phyloP scores from a whole-genome alignment of 2,113 vertebrate genomes.

The Misgurnus anguillicaudatus region DNA sequence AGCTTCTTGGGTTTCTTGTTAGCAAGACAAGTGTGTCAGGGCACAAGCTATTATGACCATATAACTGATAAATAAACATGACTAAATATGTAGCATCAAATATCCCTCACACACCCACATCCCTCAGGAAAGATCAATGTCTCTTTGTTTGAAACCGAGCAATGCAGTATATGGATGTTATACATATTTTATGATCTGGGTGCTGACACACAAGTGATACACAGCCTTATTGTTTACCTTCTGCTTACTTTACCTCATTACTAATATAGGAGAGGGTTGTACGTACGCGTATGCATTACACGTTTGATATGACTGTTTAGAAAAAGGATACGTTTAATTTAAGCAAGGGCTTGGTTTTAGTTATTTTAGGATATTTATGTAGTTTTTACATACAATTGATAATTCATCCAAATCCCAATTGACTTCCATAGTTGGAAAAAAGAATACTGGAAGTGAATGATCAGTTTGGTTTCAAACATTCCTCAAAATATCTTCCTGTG shows the following conservation, averaged over 20 bases:
- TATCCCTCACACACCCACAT: slow-evolving; percentile 1
- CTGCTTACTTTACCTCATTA: not conserved
- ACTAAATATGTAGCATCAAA: not conserved
- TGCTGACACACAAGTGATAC: not conserved
- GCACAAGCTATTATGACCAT: not conserved
- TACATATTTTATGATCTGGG: slow-evolving; percentile 41
- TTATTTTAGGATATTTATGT: too few species aligned
- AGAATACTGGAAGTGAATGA: too few species aligned
- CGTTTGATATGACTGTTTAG: too few species aligned
- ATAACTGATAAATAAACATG: not conserved
- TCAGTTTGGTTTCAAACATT: too few species aligned
- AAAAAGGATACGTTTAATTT: too few species aligned
- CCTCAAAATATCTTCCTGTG: too few species aligned
- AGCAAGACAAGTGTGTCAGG: not conserved
- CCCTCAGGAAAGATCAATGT: slow-evolving; percentile 7
- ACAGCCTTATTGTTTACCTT: not conserved
- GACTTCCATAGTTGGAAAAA: too few species aligned
- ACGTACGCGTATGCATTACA: too few species aligned
- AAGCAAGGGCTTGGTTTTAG: too few species aligned
- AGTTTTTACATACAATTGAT: too few species aligned
- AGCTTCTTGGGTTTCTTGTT: not conserved
- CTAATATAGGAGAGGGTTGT: too few species aligned
- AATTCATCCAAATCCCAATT: too few species aligned
- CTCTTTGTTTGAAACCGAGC: slow-evolving; percentile 21
- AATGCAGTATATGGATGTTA: not conserved